Evolutionary conservation across 2,888 invertebrate genomes (phyloP).

Genomic region (Timema podura): DNA sequence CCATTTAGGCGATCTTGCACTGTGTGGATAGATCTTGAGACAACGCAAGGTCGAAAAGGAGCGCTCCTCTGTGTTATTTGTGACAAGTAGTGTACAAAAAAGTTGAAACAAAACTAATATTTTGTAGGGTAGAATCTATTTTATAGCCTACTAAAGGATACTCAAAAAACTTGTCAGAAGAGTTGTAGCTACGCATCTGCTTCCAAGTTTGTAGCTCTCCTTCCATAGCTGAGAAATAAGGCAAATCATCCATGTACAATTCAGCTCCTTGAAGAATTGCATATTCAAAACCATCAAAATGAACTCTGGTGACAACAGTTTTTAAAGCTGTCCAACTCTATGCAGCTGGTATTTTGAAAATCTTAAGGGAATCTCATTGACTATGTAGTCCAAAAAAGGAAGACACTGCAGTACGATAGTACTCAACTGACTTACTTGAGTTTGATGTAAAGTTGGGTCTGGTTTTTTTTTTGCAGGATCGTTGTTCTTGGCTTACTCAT

Average conservation of each 20-base stretch:
- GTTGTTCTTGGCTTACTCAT: constrained; percentile 9
- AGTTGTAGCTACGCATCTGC: no score
- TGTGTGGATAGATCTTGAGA: no score
- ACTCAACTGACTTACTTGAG: background rate
- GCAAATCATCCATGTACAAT: background rate
- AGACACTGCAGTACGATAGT: background rate
- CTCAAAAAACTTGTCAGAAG: no score
- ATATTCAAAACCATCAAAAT: constrained; percentile 4
- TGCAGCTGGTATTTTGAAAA: constrained; percentile 6
- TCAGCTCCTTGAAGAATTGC: constrained; percentile 2
- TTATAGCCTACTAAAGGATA: no score
- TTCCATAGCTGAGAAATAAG: no score
- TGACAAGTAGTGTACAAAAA: no score
- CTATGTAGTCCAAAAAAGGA: constrained; percentile 1
- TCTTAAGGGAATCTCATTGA: background rate
- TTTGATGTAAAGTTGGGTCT: background rate
- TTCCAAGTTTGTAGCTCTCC: no score
- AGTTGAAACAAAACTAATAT: no score
- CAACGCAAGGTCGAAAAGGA: no score
- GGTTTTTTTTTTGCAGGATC: background rate
- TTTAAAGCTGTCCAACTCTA: constrained; percentile 6
- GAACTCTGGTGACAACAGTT: constrained; percentile 7
- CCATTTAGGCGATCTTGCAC: no score
- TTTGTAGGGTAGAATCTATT: no score
- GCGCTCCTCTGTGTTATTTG: no score